Evolutionary conservation across 2,888 invertebrate genomes (phyloP).

Genomic region (Aradus depressus): DNA sequence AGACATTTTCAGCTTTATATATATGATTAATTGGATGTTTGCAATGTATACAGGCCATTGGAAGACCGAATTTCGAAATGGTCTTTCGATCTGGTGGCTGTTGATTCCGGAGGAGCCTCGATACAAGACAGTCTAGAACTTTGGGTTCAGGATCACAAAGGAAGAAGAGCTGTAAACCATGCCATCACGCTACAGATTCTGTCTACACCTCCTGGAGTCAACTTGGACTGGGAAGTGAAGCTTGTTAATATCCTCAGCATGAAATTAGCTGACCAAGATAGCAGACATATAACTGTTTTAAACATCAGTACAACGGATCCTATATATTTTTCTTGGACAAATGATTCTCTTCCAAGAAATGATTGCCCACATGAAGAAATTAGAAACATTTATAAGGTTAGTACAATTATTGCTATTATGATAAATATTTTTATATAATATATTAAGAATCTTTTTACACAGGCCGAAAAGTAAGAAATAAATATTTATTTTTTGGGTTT

Average conservation of each 20-base stretch:
- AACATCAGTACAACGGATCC: constrained; percentile 46
- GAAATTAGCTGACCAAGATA: constrained; percentile 38
- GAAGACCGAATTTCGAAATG: constrained; percentile 72
- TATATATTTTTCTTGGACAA: constrained; percentile 69
- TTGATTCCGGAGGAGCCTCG: constrained; percentile 61
- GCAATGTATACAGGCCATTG: constrained; percentile 50
- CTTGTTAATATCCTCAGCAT: constrained; percentile 48
- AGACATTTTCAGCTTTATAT: constrained; percentile 7
- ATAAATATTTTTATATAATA: neutral
- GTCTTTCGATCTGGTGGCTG: constrained; percentile 68
- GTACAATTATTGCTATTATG: neutral
- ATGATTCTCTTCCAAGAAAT: constrained; percentile 68
- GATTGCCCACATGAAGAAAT: constrained; percentile 69
- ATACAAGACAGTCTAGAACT: constrained; percentile 53
- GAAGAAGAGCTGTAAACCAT: constrained; percentile 66
- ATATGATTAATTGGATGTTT: neutral
- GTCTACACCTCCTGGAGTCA: constrained; percentile 18
- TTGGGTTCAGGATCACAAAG: constrained; percentile 65
- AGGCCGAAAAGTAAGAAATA: no score
- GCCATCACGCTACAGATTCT: constrained; percentile 18
- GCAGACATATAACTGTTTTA: constrained; percentile 58
- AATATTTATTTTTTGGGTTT: no score
- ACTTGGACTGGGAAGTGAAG: constrained; percentile 61
- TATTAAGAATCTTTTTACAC: no score
- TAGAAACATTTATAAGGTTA: constrained; percentile 49